A percentile compares a stretch with the other conserved stretches of the same genome.
Evolutionary conservation across 2,797 vertebrate genomes (phyloP).

Genomic region (Amblyraja radiata): DNA sequence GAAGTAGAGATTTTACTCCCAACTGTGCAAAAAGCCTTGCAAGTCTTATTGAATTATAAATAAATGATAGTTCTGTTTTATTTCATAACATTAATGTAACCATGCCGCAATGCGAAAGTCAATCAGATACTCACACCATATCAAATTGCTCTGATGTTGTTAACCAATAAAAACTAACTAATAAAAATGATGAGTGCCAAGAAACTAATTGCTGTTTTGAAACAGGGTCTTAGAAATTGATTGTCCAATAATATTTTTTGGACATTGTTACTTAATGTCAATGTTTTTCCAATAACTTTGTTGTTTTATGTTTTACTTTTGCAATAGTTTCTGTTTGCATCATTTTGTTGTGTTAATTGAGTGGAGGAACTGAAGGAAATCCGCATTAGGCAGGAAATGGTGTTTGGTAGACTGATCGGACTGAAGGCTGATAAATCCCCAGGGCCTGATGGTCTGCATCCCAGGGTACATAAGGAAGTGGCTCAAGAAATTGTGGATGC

Average conservation of each 20-base stretch:
- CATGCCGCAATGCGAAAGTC: neutral
- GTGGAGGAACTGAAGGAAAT: too few relatives aligned
- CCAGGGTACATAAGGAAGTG: too few relatives aligned
- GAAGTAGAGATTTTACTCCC: neutral
- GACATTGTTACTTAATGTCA: too few relatives aligned
- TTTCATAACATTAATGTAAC: neutral
- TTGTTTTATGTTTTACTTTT: too few relatives aligned
- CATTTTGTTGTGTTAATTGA: neutral
- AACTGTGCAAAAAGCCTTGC: neutral
- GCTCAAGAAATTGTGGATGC: too few relatives aligned
- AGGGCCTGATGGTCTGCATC: too few relatives aligned
- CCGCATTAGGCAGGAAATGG: too few relatives aligned
- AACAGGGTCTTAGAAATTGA: neutral
- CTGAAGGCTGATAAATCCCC: too few relatives aligned
- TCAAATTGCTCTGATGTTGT: neutral
- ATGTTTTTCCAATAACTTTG: neutral
- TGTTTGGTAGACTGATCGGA: too few relatives aligned
- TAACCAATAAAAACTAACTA: neutral
- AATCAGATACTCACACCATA: neutral
- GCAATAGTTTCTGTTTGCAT: neutral
- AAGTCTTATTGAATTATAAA: conserved; percentile 4
- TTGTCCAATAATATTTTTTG: neutral
- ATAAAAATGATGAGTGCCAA: neutral
- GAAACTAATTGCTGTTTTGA: neutral
- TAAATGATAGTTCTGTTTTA: neutral